A percentile compares a stretch with the other conserved stretches of the same genome.
Evolutionary conservation across 2,797 vertebrate genomes (phyloP).

Genomic region (Bucorvus abyssinicus): DNA sequence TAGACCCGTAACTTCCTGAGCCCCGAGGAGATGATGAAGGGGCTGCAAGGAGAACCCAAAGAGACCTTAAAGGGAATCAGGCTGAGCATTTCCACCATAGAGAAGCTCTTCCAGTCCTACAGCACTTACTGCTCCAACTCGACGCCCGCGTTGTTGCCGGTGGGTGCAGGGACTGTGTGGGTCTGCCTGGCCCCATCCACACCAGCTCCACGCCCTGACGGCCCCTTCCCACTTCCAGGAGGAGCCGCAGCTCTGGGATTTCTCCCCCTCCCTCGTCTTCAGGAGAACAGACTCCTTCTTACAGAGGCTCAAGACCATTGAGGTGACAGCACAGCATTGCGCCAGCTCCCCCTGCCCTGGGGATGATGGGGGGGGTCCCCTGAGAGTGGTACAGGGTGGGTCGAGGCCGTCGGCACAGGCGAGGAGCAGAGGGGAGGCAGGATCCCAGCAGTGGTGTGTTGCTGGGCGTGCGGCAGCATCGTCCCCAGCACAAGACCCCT

Average conservation of each 20-base stretch:
- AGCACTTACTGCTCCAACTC: conserved; percentile 60
- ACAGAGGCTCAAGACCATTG: conserved; percentile 66
- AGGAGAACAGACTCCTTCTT: conserved; percentile 75
- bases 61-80: conserved; percentile 58
- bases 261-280: conserved; percentile 74
- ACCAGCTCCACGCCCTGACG: neutral
- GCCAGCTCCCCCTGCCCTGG: neutral
- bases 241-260: conserved; percentile 68
- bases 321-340: conserved; percentile 49
- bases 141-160: conserved; percentile 63
- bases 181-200: accelerated
- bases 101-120: conserved; percentile 71
- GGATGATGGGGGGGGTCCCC: neutral
- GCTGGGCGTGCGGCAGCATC: accelerated
- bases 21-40: conserved; percentile 75
- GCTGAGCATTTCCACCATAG: conserved; percentile 52
- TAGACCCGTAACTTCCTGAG: conserved; percentile 77
- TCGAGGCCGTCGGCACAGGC: accelerated
- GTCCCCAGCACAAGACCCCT: accelerated
- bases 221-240: conserved; percentile 20
- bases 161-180: neutral
- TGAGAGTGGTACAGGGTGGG: accelerated
- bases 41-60: conserved; percentile 73
- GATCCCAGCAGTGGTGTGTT: neutral
- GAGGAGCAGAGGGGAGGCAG: neutral